Conservation (phyloP, 2,797 vertebrate genomes). For the Mionectes olivaceus region DNA sequence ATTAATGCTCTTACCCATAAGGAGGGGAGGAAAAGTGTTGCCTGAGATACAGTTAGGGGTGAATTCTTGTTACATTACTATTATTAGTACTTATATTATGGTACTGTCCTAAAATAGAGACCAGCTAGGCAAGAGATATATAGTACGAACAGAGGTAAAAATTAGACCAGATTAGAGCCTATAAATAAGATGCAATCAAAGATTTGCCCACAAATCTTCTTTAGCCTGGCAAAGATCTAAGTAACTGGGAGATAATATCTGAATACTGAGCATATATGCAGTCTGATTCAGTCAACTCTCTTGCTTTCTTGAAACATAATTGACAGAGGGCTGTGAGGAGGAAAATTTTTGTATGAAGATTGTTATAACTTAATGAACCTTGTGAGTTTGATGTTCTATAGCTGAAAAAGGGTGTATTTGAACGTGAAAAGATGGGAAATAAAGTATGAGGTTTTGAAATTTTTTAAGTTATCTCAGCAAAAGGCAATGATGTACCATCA, state of each 20-base stretch:
- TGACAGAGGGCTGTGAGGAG: background rate
- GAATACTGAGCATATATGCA: background rate
- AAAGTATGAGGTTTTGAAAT: constrained; percentile 16
- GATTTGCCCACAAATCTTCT: background rate
- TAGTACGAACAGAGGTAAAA: background rate
- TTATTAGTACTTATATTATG: background rate
- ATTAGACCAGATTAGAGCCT: background rate
- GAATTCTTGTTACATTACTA: background rate
- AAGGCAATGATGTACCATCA: background rate
- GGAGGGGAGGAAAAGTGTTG: background rate
- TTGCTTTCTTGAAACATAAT: constrained; percentile 13
- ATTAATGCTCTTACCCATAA: background rate
- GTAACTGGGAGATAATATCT: background rate
- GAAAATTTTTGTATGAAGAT: background rate
- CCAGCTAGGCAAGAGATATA: background rate
- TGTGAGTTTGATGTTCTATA: background rate
- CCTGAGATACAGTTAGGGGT: background rate
- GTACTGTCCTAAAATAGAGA: background rate
- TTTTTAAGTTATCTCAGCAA: constrained; percentile 2
- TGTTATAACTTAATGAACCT: constrained; percentile 38
- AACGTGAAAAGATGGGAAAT: constrained; percentile 22
- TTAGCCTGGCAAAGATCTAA: background rate
- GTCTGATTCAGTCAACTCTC: background rate
- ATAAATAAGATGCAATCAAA: background rate
- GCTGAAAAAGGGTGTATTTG: background rate